These are phyloP conservation scores for Thera obeliscata DNA, from an alignment of 2,888 invertebrate genomes.

Conservation along the genomic window DNA sequence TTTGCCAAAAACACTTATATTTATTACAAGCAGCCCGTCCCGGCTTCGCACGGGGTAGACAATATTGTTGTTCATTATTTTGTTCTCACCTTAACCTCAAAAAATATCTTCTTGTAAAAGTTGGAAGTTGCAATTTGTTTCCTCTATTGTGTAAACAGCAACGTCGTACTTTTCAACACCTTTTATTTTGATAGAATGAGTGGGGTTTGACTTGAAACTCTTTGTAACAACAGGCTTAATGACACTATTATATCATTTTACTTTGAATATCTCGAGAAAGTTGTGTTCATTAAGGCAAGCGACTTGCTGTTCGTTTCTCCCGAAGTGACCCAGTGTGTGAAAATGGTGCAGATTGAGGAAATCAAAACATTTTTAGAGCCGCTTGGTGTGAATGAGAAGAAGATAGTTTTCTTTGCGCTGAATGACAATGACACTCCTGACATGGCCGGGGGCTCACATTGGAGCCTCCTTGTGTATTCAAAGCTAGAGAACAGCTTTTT, in stretches of 20 bases:
- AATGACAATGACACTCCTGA: constrained; percentile 93
- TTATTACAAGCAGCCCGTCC: too few relatives aligned
- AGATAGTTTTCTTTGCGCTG: constrained; percentile 93
- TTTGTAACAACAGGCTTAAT: constrained; percentile 87
- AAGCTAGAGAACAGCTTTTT: constrained; percentile 89
- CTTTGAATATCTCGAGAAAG: constrained; percentile 93
- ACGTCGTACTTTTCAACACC: too few relatives aligned
- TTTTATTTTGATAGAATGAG: too few relatives aligned
- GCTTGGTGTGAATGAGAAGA: constrained; percentile 85
- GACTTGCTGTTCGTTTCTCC: constrained; percentile 92
- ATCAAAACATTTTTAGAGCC: constrained; percentile 89
- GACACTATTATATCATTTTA: constrained; percentile 96
- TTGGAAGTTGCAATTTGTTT: too few relatives aligned
- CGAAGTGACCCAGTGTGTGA: constrained; percentile 95
- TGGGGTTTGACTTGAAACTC: too few relatives aligned
- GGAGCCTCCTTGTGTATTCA: constrained; percentile 94
- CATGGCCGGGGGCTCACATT: constrained; percentile 93
- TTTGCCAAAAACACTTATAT: too few relatives aligned
- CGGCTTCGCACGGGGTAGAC: too few relatives aligned
- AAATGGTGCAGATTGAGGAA: constrained; percentile 89
- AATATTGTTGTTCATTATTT: too few relatives aligned
- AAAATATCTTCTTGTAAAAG: too few relatives aligned
- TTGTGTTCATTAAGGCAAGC: constrained; percentile 84
- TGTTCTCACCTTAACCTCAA: too few relatives aligned
- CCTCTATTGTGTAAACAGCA: too few relatives aligned